Base-by-base conservation (phyloP, 1,140 invertebrate species). In the Bombus impatiens region DNA sequence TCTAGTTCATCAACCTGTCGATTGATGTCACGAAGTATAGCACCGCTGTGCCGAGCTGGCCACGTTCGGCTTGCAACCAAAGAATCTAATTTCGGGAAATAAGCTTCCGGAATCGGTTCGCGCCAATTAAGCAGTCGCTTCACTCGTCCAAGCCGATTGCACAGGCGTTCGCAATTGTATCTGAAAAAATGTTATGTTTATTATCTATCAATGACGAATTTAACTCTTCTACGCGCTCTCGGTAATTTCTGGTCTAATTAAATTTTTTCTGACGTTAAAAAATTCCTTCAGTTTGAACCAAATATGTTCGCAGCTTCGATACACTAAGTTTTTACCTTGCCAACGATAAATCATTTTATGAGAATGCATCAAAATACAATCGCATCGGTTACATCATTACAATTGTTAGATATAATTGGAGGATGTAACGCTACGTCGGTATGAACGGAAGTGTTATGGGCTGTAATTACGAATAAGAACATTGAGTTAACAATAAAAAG, bases 41-140 rank as follows among this genome's bases (percentile, higher is more conserved):
- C 96, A 32, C 96, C 96, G 2, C 95, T 95, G 78, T 96, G 96
- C 65, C 97, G 95, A 4, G 96, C 93, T 3, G 96, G 96, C 96
- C 96, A 97, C 3, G 96, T 95, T 4, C 96, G 95, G 77, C 96
- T 96, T 3, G 97, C 95, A 0, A 97, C 96, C 35, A 96, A 91
- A 3, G 96, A 96, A 93, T 97, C 97, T 89, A 97, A 94, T 94
- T 97, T 97, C 6, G 97, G 96, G 92, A 97, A 97, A 89, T 97
- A 97, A 5, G 96, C 97, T 92, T 97, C 96, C 22, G 93, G 90
- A 88, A 97, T 97, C 32, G 96, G 96, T 15, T 96, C 96, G 5
- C 95, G 94, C 88, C 96, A 96, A 90, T 97, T 96, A 32, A 95
- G 95, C 22, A 97, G 95, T 6, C 96, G 95, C 82, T 95, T 95